Conservation (phyloP, 2,113 vertebrate species). For the Nesoenas mayeri region DNA sequence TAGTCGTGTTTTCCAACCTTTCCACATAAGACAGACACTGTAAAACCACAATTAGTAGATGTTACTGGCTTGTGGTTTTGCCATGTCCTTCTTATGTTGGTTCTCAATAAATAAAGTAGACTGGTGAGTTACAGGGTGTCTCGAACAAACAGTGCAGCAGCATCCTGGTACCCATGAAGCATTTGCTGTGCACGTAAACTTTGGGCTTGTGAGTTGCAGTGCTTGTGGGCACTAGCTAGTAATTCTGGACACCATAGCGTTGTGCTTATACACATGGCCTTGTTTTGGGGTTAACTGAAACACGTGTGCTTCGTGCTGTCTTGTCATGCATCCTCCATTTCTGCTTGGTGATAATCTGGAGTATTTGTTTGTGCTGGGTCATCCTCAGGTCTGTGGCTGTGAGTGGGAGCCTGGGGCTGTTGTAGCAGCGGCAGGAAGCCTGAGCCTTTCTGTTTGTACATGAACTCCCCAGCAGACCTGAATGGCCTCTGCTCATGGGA, state of each 20-base stretch:
- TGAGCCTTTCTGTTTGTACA: not conserved
- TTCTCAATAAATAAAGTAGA: not conserved
- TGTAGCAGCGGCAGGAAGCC: not conserved
- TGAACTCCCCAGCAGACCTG: not conserved
- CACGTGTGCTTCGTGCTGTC: not conserved
- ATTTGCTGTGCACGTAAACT: not conserved
- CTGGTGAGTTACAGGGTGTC: not conserved
- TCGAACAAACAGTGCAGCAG: constrained; percentile 2
- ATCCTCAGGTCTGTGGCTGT: not conserved
- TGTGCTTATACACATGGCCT: not conserved
- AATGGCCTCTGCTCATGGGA: constrained; percentile 22
- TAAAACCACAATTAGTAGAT: not conserved
- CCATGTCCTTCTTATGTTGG: not conserved
- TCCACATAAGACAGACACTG: too few relatives aligned
- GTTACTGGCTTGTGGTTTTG: not conserved
- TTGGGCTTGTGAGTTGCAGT: not conserved
- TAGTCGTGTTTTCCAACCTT: not conserved
- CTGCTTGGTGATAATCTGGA: not conserved
- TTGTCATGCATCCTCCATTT: not conserved
- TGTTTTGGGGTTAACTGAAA: not conserved
- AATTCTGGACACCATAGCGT: not conserved
- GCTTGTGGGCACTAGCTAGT: fast-evolving
- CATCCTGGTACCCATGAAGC: constrained; percentile 18
- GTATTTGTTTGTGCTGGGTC: not conserved
- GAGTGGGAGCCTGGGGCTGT: not conserved